Evolutionary conservation across 2,888 invertebrate species (phyloP), one percentile per base, ranked within the genome.

Genomic region (Pyrrhia umbra): DNA sequence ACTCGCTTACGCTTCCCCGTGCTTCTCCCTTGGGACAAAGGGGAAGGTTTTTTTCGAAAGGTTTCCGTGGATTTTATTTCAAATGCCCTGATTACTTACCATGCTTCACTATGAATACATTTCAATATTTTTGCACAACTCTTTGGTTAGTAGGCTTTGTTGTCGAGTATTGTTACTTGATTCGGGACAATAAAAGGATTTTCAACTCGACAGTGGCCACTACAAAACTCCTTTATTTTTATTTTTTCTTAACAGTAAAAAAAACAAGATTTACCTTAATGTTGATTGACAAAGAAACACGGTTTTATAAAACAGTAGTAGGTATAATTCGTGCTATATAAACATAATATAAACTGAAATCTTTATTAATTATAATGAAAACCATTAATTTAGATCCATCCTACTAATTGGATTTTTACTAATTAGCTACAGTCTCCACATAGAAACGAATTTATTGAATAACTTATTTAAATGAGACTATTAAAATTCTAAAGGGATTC

Each of bases 51-150:
- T 75, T 82, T 27, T 62, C 64, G 70, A 83, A 85, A 85, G 87
- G 86, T 85, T 89, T 83, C 75, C 74, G 78, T 82, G 77, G 84
- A 86, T 88, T 87, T 87, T 90, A 86, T 89, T 86, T 84, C 79
- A 82, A 83, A 77, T 81, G 81, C 80, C 83, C 77, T 83, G 82
- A 80, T 82, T 81, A 80, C 83, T 85, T 81, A 81, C 80, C 75
- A 80, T 75, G 77, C 77, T 88, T 86, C 82, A 75, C 86, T 85
- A 73, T 79, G 88, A 89, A 91, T 90, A 88, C 77, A 89, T 90
- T 89, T 88, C 80, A 89, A 90, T 89, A 88, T 79, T 85, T 85
- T 72, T 67, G 52, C 69, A 70, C 66, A 73, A 70, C 65, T 59
- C 68, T 73, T 77, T 68, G 52, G 62, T 58, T 72, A 59, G 58